Evolutionary conservation across 2,888 invertebrate genomes (phyloP).

Genomic region (Dynastes grantii): DNA sequence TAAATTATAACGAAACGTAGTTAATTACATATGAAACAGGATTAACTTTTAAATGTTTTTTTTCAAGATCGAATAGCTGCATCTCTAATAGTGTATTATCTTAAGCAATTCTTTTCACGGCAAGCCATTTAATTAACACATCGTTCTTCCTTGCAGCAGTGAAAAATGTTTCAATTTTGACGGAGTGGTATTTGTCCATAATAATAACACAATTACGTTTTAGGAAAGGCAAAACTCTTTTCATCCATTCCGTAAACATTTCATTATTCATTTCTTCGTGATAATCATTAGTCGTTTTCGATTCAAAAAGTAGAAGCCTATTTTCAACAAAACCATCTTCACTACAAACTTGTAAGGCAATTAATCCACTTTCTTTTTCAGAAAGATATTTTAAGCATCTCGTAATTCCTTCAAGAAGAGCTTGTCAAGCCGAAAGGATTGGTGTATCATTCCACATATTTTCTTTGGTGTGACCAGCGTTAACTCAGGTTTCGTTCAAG

Average conservation of each 20-base stretch:
- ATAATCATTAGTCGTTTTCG: constrained; percentile 9
- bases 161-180: neutral
- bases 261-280: neutral
- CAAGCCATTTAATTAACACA: too few species aligned
- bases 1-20: too few species aligned
- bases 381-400: too few species aligned
- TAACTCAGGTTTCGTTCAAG: neutral
- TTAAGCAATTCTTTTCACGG: too few species aligned
- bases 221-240: neutral
- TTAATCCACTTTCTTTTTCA: too few species aligned
- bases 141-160: too few species aligned
- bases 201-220: neutral
- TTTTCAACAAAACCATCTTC: neutral
- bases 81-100: too few species aligned
- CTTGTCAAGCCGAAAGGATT: too few species aligned
- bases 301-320: neutral
- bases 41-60: too few species aligned
- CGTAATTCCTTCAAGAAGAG: too few species aligned
- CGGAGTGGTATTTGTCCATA: neutral
- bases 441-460: neutral
- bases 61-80: too few species aligned
- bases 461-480: neutral
- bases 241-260: neutral
- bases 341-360: neutral
- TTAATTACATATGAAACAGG: too few species aligned